A percentile compares a stretch with the other conserved stretches of the same genome.
Conservation (phyloP, 2,113 vertebrate species). For the Furnarius figulus region DNA sequence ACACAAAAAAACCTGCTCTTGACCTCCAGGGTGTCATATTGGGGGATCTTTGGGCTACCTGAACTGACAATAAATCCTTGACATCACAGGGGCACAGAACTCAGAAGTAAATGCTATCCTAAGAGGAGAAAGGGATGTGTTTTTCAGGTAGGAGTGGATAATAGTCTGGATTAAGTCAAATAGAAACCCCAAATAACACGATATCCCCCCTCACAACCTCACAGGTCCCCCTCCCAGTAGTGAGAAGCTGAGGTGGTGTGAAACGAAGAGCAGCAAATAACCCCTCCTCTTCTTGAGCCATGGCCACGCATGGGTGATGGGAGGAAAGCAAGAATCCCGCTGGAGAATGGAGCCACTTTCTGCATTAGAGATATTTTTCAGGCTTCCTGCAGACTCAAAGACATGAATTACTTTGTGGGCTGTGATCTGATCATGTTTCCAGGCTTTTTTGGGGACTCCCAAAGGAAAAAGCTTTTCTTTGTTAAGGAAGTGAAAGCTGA, state of each 20-base stretch:
- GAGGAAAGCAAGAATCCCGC: background rate
- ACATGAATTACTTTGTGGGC: background rate
- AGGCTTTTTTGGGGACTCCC: background rate
- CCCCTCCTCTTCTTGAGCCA: background rate
- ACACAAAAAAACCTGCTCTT: background rate
- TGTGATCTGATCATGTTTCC: background rate
- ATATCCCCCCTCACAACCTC: too few species aligned
- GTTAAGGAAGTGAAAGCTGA: background rate
- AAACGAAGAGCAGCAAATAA: background rate
- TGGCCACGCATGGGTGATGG: rapidly evolving
- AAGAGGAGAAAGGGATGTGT: background rate
- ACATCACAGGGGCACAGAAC: rapidly evolving
- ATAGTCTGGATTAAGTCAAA: background rate
- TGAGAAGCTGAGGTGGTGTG: background rate
- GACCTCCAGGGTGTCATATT: too few species aligned
- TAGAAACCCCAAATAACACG: background rate
- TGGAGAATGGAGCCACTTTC: background rate
- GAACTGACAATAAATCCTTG: background rate
- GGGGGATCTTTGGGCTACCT: background rate
- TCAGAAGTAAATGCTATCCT: background rate
- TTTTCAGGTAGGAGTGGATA: background rate
- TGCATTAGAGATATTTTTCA: background rate
- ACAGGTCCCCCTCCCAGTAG: background rate
- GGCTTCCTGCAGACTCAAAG: background rate
- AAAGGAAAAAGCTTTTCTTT: background rate